Conservation (phyloP, 2,888 invertebrate genomes). For the Torymus auratus region DNA sequence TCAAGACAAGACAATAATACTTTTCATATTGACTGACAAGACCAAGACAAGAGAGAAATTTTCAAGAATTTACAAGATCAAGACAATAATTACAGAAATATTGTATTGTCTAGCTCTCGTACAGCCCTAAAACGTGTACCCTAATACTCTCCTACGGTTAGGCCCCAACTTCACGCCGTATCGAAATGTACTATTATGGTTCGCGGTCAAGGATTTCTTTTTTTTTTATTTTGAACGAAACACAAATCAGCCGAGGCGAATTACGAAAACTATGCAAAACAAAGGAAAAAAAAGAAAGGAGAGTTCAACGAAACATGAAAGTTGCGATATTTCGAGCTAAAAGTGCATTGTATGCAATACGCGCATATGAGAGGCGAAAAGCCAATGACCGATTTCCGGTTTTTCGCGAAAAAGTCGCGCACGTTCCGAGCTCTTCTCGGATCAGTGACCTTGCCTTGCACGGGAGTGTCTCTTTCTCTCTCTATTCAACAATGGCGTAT, state of each 20-base stretch:
- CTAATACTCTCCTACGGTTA: too few relatives aligned
- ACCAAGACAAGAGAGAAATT: too few relatives aligned
- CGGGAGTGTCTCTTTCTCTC: background rate
- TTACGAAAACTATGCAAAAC: conserved; percentile 3
- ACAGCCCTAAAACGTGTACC: too few relatives aligned
- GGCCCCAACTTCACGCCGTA: too few relatives aligned
- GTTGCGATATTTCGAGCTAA: conserved; percentile 9
- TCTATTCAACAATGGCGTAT: conserved; percentile 66
- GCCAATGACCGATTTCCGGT: conserved; percentile 64
- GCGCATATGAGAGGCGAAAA: background rate
- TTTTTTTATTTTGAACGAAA: too few relatives aligned
- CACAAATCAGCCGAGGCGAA: background rate
- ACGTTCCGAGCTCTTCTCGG: conserved; percentile 56
- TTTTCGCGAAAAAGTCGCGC: conserved; percentile 62
- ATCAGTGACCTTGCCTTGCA: conserved; percentile 70
- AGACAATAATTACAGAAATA: too few relatives aligned
- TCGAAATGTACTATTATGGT: too few relatives aligned
- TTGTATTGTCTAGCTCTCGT: too few relatives aligned
- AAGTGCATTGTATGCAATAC: conserved; percentile 50
- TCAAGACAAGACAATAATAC: too few relatives aligned
- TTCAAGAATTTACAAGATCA: too few relatives aligned
- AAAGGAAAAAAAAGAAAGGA: background rate
- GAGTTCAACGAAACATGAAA: conserved; percentile 12
- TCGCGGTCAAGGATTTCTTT: too few relatives aligned
- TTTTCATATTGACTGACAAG: too few relatives aligned